Percentiles rank a stretch among this genome's conserved stretches.
Evolutionary conservation across 2,888 invertebrate genomes (phyloP).

Genomic region (Agrilus mali): DNA sequence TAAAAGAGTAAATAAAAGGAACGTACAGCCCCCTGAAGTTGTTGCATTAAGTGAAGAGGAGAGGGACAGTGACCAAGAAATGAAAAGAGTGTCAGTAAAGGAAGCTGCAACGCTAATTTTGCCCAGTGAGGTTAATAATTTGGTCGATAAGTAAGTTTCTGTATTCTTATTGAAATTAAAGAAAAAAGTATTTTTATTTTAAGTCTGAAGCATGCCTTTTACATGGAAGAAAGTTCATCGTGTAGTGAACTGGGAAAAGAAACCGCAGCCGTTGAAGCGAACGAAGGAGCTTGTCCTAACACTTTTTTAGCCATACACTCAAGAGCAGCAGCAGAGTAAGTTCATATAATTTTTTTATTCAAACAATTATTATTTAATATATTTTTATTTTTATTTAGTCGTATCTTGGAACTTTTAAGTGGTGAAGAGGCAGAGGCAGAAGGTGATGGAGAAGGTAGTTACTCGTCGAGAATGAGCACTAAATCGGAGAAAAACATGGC

Average conservation of each 20-base stretch:
- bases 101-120: conserved; percentile 24
- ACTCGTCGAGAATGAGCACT: conserved; percentile 84
- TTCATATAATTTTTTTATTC: conserved; percentile 5
- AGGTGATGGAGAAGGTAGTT: conserved; percentile 57
- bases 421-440: conserved; percentile 53
- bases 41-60: conserved; percentile 30
- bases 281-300: conserved; percentile 25
- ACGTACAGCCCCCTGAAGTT: conserved; percentile 23
- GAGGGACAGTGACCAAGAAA: conserved; percentile 30
- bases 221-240: conserved; percentile 33
- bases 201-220: conserved; percentile 26
- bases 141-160: conserved; percentile 24
- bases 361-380: conserved; percentile 1
- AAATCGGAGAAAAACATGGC: conserved; percentile 92
- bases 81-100: conserved; percentile 24
- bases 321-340: conserved; percentile 23
- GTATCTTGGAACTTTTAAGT: conserved; percentile 51
- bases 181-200: background rate
- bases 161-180: background rate
- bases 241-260: conserved; percentile 34
- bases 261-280: conserved; percentile 23
- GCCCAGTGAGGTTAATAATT: conserved; percentile 25
- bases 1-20: conserved; percentile 18
- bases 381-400: conserved; percentile 29
- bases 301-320: conserved; percentile 28